Evolutionary conservation across 2,888 invertebrate genomes (phyloP).

Genomic region (Fissipunctia ypsillon): DNA sequence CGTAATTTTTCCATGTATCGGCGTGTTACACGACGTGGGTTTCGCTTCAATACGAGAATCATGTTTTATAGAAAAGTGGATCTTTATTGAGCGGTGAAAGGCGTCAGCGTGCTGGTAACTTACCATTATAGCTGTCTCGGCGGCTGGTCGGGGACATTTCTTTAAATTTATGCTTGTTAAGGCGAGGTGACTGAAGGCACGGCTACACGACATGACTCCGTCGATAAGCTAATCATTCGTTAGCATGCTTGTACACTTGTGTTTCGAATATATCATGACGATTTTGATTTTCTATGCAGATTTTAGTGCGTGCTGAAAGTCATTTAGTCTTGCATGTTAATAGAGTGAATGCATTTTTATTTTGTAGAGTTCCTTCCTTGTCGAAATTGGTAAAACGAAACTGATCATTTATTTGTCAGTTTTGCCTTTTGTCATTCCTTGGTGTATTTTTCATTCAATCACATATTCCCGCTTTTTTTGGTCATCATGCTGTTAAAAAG

Average conservation of each 20-base stretch:
- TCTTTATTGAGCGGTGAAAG: conserved; percentile 86
- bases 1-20: conserved; percentile 78
- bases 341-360: conserved; percentile 20
- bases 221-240: conserved; percentile 67
- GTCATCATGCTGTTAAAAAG: neutral
- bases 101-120: conserved; percentile 67
- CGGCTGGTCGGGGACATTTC: conserved; percentile 73
- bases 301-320: conserved; percentile 38
- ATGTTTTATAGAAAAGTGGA: conserved; percentile 84
- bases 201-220: conserved; percentile 61
- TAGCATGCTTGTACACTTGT: conserved; percentile 59
- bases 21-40: conserved; percentile 69
- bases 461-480: neutral
- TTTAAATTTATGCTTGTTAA: conserved; percentile 77
- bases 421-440: neutral
- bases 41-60: conserved; percentile 72
- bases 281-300: conserved; percentile 34
- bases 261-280: conserved; percentile 24
- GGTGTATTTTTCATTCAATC: neutral
- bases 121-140: conserved; percentile 71
- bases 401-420: neutral
- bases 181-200: conserved; percentile 72
- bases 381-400: neutral
- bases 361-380: conserved; percentile 31
- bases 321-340: conserved; percentile 14